Evolutionary conservation across 2,113 vertebrate genomes (phyloP).

Genomic region (Maccullochella peelii): DNA sequence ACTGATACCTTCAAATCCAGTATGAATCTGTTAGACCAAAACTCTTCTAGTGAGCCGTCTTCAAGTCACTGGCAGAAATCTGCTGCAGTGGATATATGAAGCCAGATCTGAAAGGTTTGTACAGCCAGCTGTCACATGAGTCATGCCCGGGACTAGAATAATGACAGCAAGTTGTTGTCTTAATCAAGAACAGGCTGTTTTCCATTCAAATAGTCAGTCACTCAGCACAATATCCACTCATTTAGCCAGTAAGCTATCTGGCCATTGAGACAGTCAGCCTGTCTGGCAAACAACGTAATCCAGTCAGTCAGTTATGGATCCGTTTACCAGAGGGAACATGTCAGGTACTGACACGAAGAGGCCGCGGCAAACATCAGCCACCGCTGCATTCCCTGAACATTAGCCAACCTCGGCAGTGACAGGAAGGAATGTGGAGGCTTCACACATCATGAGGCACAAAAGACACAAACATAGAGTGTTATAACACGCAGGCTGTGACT

Average conservation of each 20-base stretch:
- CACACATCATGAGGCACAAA: conserved; percentile 26
- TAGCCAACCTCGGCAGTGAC: conserved; percentile 74
- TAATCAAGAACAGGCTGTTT: conserved; percentile 28
- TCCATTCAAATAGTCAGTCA: conserved; percentile 22
- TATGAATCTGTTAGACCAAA: neutral
- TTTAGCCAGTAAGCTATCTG: conserved; percentile 4
- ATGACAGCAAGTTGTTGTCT: conserved; percentile 25
- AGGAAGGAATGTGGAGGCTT: conserved; percentile 73
- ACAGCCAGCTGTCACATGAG: conserved; percentile 37
- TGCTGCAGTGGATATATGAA: conserved; percentile 22
- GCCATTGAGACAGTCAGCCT: neutral
- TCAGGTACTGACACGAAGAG: conserved; percentile 82
- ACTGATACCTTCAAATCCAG: neutral
- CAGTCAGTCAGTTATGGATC: conserved; percentile 54
- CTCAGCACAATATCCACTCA: conserved; percentile 9
- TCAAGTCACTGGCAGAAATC: conserved; percentile 24
- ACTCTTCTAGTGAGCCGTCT: neutral
- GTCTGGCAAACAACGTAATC: conserved; percentile 30
- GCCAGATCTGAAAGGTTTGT: conserved; percentile 18
- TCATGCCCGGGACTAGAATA: conserved; percentile 34
- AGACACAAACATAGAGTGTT: neutral
- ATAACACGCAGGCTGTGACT: neutral
- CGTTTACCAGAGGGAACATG: conserved; percentile 62
- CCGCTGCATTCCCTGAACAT: conserved; percentile 79
- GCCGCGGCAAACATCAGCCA: conserved; percentile 63